These are phyloP conservation scores for Porphyrio hochstetteri DNA, from an alignment of 2,113 vertebrate species.

Conservation along the genomic window DNA sequence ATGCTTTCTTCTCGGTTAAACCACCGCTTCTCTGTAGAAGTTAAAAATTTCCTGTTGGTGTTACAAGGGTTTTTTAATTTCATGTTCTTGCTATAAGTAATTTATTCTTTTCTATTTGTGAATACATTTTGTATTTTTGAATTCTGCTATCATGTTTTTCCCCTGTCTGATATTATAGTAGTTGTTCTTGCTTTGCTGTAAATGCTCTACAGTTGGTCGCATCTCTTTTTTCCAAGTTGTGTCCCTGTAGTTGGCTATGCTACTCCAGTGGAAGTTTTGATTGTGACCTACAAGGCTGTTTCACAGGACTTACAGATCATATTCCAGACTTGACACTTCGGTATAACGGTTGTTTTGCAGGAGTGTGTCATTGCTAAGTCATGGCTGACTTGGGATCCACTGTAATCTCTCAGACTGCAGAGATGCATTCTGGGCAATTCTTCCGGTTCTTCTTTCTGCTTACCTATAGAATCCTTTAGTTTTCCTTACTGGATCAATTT, in stretches of 20 bases:
- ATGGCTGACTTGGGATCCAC: background rate
- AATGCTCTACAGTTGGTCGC: background rate
- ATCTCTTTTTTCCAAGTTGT: background rate
- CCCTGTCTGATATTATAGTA: background rate
- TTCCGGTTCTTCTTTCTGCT: background rate
- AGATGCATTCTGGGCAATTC: background rate
- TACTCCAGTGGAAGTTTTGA: background rate
- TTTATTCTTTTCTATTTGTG: background rate
- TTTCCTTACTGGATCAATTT: background rate
- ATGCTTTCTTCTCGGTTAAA: background rate
- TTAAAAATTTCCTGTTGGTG: background rate
- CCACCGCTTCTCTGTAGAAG: background rate
- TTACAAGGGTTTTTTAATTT: background rate
- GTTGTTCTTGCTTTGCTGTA: background rate
- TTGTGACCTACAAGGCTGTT: background rate
- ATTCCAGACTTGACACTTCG: background rate
- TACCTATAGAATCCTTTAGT: background rate
- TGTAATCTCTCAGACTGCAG: background rate
- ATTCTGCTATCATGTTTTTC: background rate
- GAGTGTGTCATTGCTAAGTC: background rate
- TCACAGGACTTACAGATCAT: background rate
- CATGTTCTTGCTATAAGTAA: background rate
- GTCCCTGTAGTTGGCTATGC: background rate
- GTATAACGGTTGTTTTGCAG: background rate
- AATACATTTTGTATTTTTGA: background rate